These are phyloP conservation scores for Hylaea fasciaria DNA, from an alignment of 2,888 invertebrate genomes.

Conservation along the genomic window DNA sequence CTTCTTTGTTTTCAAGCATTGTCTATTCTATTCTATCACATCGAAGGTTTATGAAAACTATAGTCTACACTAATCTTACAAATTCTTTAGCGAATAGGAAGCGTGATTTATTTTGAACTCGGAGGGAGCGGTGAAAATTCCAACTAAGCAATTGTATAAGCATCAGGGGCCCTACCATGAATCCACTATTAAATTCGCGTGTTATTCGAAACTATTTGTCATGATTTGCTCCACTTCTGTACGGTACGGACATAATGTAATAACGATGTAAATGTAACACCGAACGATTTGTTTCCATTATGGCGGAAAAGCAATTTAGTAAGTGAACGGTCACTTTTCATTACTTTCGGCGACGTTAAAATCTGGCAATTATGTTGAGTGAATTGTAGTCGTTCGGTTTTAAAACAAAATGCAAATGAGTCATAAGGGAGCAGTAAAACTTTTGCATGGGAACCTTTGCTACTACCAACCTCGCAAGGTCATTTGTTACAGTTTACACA, in stretches of 20 bases:
- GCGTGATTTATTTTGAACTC: not conserved
- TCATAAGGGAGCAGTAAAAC: constrained; percentile 6
- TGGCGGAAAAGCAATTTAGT: constrained; percentile 13
- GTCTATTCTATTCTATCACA: no score
- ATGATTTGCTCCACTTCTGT: no score
- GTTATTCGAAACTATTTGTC: no score
- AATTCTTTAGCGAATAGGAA: not conserved
- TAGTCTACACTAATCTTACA: not conserved
- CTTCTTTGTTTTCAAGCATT: no score
- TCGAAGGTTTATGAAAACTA: no score
- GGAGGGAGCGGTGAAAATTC: no score
- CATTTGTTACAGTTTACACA: no score
- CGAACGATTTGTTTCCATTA: not conserved
- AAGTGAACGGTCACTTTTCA: constrained; percentile 13
- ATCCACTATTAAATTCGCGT: no score
- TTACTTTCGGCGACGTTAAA: constrained; percentile 10
- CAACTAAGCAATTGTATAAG: no score
- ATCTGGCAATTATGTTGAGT: constrained; percentile 19
- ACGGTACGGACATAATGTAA: no score
- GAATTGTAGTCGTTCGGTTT: constrained; percentile 13
- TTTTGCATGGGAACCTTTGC: not conserved
- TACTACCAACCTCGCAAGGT: not conserved
- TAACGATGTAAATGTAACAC: no score
- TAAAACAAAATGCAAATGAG: constrained; percentile 19
- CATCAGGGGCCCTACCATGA: no score